phyloP scores from a whole-genome alignment of 2,888 invertebrate genomes.

The Pyrocoelia pectoralis region DNA sequence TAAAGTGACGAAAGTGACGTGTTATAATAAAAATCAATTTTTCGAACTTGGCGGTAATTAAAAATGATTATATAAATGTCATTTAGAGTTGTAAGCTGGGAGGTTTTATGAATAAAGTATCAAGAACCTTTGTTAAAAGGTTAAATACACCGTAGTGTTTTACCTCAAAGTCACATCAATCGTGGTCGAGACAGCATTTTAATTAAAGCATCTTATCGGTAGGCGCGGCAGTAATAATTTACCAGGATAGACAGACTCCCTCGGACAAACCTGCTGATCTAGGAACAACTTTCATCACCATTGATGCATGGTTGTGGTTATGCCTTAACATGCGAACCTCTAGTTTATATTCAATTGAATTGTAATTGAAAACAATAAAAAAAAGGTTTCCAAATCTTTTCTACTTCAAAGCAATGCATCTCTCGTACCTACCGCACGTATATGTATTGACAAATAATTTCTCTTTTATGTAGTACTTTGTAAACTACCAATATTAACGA shows the following conservation, averaged over 20 bases:
- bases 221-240: slow-evolving; percentile 61
- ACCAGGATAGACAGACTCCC: slow-evolving; percentile 58
- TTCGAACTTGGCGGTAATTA: background rate
- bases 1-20: background rate
- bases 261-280: slow-evolving; percentile 61
- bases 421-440: too few relatives aligned
- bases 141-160: slow-evolving; percentile 24
- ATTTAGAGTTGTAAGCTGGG: background rate
- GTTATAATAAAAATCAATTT: background rate
- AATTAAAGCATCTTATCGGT: slow-evolving; percentile 64
- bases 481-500: too few relatives aligned
- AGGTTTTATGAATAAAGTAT: slow-evolving; percentile 1
- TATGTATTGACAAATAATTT: too few relatives aligned
- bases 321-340: slow-evolving; percentile 28
- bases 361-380: slow-evolving; percentile 3
- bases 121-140: slow-evolving; percentile 12
- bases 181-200: slow-evolving; percentile 61
- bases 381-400: background rate
- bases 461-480: too few relatives aligned
- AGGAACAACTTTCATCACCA: slow-evolving; percentile 61
- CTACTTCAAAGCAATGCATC: background rate
- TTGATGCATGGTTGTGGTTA: slow-evolving; percentile 56
- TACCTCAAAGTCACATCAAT: slow-evolving; percentile 57
- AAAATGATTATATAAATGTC: background rate
- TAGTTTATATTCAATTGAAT: slow-evolving; percentile 8